Conservation (phyloP, 2,113 vertebrate species). For the Pterocles orientalis region DNA sequence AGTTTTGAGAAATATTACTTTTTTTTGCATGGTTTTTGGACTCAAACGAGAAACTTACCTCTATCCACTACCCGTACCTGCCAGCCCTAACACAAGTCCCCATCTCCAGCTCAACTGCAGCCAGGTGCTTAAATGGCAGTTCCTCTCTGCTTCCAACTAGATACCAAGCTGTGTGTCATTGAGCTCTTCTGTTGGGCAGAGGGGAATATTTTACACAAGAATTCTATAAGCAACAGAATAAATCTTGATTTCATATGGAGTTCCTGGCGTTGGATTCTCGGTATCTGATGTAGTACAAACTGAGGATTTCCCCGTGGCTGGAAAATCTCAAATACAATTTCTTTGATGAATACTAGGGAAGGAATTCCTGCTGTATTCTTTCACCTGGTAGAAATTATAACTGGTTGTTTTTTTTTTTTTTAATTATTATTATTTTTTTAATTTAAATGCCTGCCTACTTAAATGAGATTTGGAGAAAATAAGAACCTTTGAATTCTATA, state of each 20-base stretch:
- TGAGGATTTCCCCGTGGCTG: background rate
- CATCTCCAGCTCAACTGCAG: background rate
- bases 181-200: background rate
- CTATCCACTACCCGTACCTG: background rate
- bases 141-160: background rate
- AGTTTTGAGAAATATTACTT: background rate
- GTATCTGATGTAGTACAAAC: background rate
- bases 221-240: background rate
- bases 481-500: background rate
- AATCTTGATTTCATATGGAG: rapidly evolving
- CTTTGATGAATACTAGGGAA: background rate
- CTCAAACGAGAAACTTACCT: background rate
- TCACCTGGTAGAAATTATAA: background rate
- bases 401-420: background rate
- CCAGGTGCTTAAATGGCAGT: background rate
- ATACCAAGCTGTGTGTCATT: background rate
- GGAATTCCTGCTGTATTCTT: background rate
- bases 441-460: background rate
- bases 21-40: background rate
- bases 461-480: background rate
- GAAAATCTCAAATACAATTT: background rate
- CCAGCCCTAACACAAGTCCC: background rate
- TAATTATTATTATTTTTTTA: no score
- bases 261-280: background rate
- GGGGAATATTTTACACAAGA: background rate